A percentile compares a stretch with the other conserved stretches of the same genome.
Evolutionary conservation across 2,113 vertebrate genomes (phyloP).

Genomic region (Garra rufa): DNA sequence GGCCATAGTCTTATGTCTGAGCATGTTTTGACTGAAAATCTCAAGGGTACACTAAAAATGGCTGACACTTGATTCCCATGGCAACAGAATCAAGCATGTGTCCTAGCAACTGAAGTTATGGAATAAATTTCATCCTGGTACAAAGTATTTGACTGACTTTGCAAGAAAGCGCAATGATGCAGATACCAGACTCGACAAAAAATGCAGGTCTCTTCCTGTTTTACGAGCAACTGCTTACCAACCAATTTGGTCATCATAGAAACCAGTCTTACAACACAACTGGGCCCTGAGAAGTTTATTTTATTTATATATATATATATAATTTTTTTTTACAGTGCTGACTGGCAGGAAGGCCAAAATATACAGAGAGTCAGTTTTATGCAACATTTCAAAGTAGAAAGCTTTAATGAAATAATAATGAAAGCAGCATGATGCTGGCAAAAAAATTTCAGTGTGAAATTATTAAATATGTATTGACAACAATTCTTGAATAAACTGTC

Average conservation of each 20-base stretch:
- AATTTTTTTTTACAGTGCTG: not conserved
- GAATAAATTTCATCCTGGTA: not conserved
- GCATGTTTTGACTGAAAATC: slow-evolving; percentile 22
- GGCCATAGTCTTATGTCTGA: not conserved
- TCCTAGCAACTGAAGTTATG: slow-evolving; percentile 41
- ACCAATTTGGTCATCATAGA: slow-evolving; percentile 8
- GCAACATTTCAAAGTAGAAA: not conserved
- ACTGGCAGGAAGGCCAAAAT: not conserved
- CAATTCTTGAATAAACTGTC: not conserved
- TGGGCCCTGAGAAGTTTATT: not conserved
- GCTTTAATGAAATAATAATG: not conserved
- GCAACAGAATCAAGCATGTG: slow-evolving; percentile 41
- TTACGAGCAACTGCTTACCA: slow-evolving; percentile 11
- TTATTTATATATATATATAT: no score
- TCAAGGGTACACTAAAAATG: slow-evolving; percentile 23
- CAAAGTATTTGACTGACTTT: slow-evolving; percentile 10
- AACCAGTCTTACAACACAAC: not conserved
- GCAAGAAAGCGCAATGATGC: slow-evolving; percentile 10
- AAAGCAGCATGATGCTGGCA: not conserved
- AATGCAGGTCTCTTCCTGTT: not conserved
- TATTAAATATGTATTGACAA: slow-evolving; percentile 4
- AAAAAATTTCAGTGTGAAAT: not conserved
- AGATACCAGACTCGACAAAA: slow-evolving; percentile 8
- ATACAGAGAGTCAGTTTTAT: not conserved
- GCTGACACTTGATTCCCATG: slow-evolving; percentile 22